phyloP scores from a whole-genome alignment of 2,888 invertebrate species.

The Allolobophora icterica region DNA sequence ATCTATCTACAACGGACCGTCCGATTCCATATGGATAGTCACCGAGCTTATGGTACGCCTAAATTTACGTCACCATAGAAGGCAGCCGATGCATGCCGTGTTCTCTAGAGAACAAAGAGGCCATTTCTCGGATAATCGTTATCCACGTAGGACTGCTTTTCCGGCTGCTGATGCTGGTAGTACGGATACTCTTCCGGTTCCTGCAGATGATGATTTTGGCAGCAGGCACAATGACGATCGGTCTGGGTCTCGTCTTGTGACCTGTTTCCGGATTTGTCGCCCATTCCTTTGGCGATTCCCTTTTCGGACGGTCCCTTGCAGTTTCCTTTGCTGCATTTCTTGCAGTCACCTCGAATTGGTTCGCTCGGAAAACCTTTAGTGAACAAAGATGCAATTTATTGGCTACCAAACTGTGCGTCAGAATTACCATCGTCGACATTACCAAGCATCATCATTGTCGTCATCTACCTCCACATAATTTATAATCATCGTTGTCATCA shows the following conservation, averaged over 20 bases:
- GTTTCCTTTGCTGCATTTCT: constrained; percentile 8
- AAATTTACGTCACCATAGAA: neutral
- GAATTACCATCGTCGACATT: neutral
- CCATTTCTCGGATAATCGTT: neutral
- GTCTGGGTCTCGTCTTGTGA: neutral
- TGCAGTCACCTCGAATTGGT: neutral
- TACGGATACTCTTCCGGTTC: neutral
- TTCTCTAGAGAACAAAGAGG: constrained; percentile 9
- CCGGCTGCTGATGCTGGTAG: constrained; percentile 4
- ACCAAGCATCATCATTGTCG: neutral
- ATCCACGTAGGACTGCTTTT: neutral
- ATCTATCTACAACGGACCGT: neutral
- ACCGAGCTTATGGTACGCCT: neutral
- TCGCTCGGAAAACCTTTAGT: neutral
- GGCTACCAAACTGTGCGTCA: neutral
- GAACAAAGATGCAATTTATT: neutral
- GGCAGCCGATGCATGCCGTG: neutral
- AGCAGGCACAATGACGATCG: constrained; percentile 6
- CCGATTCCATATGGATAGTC: neutral
- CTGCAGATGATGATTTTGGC: neutral
- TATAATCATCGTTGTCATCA: neutral
- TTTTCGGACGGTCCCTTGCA: neutral
- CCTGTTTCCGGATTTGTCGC: neutral
- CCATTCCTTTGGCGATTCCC: neutral
- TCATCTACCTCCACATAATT: neutral